phyloP scores from a whole-genome alignment of 1,140 invertebrate species.

The Drosophila bocki region DNA sequence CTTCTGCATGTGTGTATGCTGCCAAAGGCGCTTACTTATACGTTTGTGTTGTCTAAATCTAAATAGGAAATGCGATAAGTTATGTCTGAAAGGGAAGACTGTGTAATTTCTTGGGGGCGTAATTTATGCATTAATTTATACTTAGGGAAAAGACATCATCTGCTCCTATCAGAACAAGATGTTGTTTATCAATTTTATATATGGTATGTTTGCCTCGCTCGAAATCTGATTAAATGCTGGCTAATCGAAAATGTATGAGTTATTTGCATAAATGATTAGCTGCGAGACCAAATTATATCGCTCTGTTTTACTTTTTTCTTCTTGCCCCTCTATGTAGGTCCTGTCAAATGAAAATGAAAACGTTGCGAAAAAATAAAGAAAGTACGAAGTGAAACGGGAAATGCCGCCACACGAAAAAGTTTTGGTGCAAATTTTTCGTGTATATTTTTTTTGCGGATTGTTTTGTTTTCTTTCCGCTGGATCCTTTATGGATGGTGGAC shows the following conservation, averaged over 20 bases:
- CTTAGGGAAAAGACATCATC: conserved; percentile 24
- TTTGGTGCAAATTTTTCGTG: conserved; percentile 27
- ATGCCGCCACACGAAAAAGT: conserved; percentile 20
- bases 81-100: conserved; percentile 41
- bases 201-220: conserved; percentile 11
- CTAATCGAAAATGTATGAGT: conserved; percentile 70
- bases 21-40: conserved; percentile 1
- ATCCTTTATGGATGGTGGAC: conserved; percentile 50
- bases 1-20: conserved; percentile 29
- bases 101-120: conserved; percentile 50
- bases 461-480: conserved; percentile 29
- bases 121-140: conserved; percentile 81
- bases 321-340: background rate
- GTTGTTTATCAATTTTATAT: conserved; percentile 40
- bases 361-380: conserved; percentile 9
- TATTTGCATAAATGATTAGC: conserved; percentile 71
- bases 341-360: conserved; percentile 39
- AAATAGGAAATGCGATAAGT: conserved; percentile 78
- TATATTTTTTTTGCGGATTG: conserved; percentile 30
- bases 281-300: background rate
- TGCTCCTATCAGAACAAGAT: conserved; percentile 14
- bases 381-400: conserved; percentile 26
- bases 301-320: background rate
- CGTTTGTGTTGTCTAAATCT: conserved; percentile 38
- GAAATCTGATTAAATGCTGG: conserved; percentile 57